Conservation (phyloP, 2,888 invertebrate species). For the Mallateleia sp. region DNA sequence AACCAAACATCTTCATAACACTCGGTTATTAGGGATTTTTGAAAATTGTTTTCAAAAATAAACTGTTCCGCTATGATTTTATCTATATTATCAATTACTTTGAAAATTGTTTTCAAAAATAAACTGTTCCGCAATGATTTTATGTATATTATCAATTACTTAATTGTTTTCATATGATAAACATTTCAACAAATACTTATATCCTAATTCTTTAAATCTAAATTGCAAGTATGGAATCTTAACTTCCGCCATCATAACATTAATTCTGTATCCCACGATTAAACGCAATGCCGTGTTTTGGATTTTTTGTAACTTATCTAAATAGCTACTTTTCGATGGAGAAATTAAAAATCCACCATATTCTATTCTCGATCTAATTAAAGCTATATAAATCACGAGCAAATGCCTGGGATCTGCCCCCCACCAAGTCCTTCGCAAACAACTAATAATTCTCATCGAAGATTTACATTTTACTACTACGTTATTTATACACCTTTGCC, state of each 20-base stretch:
- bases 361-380: conserved; percentile 24
- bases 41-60: conserved; percentile 11
- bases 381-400: background rate
- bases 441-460: conserved; percentile 32
- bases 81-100: too few relatives aligned
- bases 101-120: conserved; percentile 11
- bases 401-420: conserved; percentile 27
- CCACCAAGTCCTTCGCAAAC: conserved; percentile 3
- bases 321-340: conserved; percentile 5
- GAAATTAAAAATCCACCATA: conserved; percentile 36
- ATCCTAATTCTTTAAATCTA: conserved; percentile 32
- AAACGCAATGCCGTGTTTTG: conserved; percentile 42
- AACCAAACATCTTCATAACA: background rate
- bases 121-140: too few relatives aligned
- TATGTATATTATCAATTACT: too few relatives aligned
- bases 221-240: conserved; percentile 22
- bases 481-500: conserved; percentile 21
- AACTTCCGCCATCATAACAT: conserved; percentile 50
- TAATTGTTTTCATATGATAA: background rate
- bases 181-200: conserved; percentile 32
- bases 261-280: too few relatives aligned
- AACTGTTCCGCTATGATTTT: too few relatives aligned
- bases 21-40: conserved; percentile 3
- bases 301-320: conserved; percentile 10
- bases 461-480: background rate